phyloP scores from a whole-genome alignment of 2,888 invertebrate species.

The Neoaliturus tenellus region DNA sequence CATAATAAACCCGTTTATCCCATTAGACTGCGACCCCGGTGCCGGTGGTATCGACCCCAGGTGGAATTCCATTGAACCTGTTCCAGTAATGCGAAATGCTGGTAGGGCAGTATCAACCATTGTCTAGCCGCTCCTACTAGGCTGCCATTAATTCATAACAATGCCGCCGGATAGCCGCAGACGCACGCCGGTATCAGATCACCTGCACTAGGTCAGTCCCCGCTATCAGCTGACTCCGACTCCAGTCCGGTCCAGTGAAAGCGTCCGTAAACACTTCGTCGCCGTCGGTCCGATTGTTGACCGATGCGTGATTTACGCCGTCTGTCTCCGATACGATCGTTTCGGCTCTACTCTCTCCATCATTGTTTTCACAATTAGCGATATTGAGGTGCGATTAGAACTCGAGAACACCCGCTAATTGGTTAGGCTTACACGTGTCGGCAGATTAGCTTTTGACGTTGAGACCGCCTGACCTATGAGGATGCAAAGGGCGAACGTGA shows the following conservation, averaged over 20 bases:
- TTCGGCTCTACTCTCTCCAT: conserved; percentile 26
- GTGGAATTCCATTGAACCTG: not conserved
- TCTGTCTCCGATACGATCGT: conserved; percentile 17
- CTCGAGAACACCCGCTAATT: not conserved
- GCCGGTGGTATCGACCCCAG: not conserved
- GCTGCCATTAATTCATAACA: conserved; percentile 42
- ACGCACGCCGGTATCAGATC: conserved; percentile 10
- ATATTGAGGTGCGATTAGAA: not conserved
- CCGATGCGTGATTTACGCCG: conserved; percentile 14
- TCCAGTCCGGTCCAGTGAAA: conserved; percentile 10
- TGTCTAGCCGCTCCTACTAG: conserved; percentile 20
- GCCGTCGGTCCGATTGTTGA: conserved; percentile 16
- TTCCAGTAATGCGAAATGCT: not conserved
- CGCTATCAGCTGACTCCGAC: conserved; percentile 3
- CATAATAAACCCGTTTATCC: not conserved
- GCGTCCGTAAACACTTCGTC: conserved; percentile 31
- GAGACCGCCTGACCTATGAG: not conserved
- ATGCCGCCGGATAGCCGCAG: not conserved
- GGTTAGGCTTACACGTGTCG: not conserved
- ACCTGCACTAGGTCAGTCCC: conserved; percentile 7
- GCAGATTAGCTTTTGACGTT: not conserved
- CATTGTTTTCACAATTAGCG: conserved; percentile 38
- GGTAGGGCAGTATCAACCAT: not conserved
- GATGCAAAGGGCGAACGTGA: not conserved
- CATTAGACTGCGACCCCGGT: not conserved